phyloP scores from a whole-genome alignment of 2,888 invertebrate genomes.

The Ornithoptera priamus region DNA sequence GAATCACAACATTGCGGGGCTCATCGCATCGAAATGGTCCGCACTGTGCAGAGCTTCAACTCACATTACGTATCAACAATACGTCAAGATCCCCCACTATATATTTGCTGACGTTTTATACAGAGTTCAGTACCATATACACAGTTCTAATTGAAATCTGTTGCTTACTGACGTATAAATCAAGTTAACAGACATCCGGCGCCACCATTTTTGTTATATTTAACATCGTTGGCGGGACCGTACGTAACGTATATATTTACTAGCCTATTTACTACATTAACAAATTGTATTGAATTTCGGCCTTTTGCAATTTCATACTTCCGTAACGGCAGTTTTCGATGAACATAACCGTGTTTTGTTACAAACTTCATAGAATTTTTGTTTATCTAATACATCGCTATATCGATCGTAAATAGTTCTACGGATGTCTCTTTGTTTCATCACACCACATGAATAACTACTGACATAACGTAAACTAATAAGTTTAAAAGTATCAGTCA shows the following conservation, averaged over 20 bases:
- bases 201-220: conserved; percentile 20
- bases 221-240: conserved; percentile 23
- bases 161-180: conserved; percentile 30
- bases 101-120: conserved; percentile 30
- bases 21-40: conserved; percentile 32
- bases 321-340: not conserved
- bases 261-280: not conserved
- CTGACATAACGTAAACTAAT: no score
- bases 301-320: conserved; percentile 7
- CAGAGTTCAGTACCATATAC: conserved; percentile 7
- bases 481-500: no score
- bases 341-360: not conserved
- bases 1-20: conserved; percentile 23
- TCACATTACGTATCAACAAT: conserved; percentile 34
- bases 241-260: conserved; percentile 18
- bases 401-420: no score
- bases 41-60: conserved; percentile 26
- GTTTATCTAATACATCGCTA: no score
- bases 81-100: conserved; percentile 33
- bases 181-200: conserved; percentile 24
- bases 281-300: conserved; percentile 13
- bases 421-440: no score
- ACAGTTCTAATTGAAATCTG: conserved; percentile 43
- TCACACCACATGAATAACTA: no score
- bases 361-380: no score